phyloP scores from a whole-genome alignment of 2,888 invertebrate genomes.

The Ornithoptera priamus region DNA sequence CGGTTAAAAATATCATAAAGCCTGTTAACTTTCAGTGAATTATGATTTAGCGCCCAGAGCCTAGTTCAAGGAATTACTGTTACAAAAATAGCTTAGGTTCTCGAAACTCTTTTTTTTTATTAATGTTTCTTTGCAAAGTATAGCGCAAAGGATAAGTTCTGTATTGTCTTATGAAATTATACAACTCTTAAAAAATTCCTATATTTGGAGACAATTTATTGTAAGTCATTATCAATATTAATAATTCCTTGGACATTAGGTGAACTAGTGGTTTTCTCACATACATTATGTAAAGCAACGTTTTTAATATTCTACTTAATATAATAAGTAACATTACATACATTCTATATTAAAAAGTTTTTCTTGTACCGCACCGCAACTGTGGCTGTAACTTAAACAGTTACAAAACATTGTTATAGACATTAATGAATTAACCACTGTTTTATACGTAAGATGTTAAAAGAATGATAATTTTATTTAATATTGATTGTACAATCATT shows the following conservation, averaged over 20 bases:
- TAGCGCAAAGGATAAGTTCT: too few species aligned
- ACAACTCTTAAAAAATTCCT: too few species aligned
- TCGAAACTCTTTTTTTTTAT: too few species aligned
- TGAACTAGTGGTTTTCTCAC: constrained; percentile 17
- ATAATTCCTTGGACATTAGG: constrained; percentile 14
- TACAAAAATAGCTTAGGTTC: too few species aligned
- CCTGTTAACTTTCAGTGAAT: too few species aligned
- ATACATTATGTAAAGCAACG: constrained; percentile 11
- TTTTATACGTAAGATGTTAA: not conserved
- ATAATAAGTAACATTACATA: constrained; percentile 15
- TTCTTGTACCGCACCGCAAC: constrained; percentile 6
- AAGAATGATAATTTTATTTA: not conserved
- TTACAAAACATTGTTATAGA: constrained; percentile 4
- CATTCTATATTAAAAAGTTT: constrained; percentile 10
- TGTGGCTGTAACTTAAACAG: constrained; percentile 7
- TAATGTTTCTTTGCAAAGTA: too few species aligned
- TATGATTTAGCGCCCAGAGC: too few species aligned
- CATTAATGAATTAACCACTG: constrained; percentile 2
- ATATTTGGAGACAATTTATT: too few species aligned
- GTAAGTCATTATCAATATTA: too few species aligned
- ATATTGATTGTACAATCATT: not conserved
- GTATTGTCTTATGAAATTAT: too few species aligned
- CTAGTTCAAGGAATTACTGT: too few species aligned
- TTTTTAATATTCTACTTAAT: constrained; percentile 23
- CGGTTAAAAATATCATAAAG: too few species aligned